Base-by-base conservation (phyloP, 92 coral and sea anemone species). In the Porites divaricata region DNA sequence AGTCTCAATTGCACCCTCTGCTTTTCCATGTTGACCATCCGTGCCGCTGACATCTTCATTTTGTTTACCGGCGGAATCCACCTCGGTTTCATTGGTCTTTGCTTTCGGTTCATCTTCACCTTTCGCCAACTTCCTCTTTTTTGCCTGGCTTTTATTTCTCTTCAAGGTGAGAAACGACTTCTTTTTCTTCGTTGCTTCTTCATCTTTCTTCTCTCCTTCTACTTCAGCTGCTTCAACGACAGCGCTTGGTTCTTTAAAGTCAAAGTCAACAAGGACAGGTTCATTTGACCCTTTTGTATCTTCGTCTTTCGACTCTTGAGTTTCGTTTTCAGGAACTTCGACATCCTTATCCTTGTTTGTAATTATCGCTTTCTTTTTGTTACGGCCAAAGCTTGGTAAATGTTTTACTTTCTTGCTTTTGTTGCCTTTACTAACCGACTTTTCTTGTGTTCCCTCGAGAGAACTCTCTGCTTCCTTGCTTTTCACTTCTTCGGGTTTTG, bases 371-470 rank as follows among this genome's bases (percentile, higher is more conserved):
- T 59, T 73, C 51, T 84, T 84, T 67, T 75, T 84, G 51, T 26
- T 64, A 24, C 81, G 81, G 9, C 88, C 75, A 65, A 84, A 84
- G 25, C 82, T 84, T 66, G 88, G 75, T 10, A 84, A 76, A 52
- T 53, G 81, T 67, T 84, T 84, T 17, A 65, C 52, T 75, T 75
- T 75, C 67, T 64, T 74, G 23, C 72, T 81, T 84, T 84, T 84
- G 87, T 74, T 72, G 16, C 52, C 56, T 49, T 64, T 76, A 75
- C 58, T 19, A 17, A 8, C 19, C 24, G 76, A n/a, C 67, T 51
- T 76, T 64, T 84, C 78, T 65, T 63, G 83, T 4, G 11, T 28
- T 75, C 76, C 70, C 81, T 75, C 86, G 28, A 63, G 86, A 65
- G 72, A 73, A 10, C 16, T 63, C 19, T 20, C 50, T 53, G 74